Base-by-base conservation (phyloP, 2,888 invertebrate species). In the Oconnorella tubifera region DNA sequence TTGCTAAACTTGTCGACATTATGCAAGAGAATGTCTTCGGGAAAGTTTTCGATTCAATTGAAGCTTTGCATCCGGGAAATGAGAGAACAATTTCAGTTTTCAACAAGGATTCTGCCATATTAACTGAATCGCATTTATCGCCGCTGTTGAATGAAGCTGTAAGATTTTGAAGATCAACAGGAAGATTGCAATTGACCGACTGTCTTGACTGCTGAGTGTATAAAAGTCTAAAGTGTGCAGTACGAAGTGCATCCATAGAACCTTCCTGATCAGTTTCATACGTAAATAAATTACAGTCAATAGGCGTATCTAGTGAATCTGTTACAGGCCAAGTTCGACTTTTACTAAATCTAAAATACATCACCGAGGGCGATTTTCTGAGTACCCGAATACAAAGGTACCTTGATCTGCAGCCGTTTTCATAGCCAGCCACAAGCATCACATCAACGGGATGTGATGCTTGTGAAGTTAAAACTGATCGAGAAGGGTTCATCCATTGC, bases 401-500 rank as follows among this genome's bases (percentile, higher is more conserved):
- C 19, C 72, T 33, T 4, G 69, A 64, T 25, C 63, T 29, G 40
- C 72, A 72, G 3, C 72, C 72, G 31, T 69, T 67, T 19, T 64
- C 59, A 32, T 65, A 66, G 19, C 61, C 59, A 25, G 53, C 51
- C 23, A 72, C 70, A 14, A 72, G 33, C 69, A 72, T 69, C 19
- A 29, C 49, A 55, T 68, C 64, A 25, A 6, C 25, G 6, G 53
- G 25, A 19, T 10, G 23, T 10, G 53, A 19, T n/a, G n/a, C n/a
- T n/a, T n/a, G n/a, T n/a, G n/a, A n/a, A n/a, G n/a, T n/a, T n/a
- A n/a, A n/a, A n/a, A n/a, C n/a, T 10, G 53, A 51, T 6, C 23
- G 25, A 40, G 51, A 32, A 40, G 32, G 28, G 3, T 31, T 55
- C 49, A 32, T 10, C 63, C 63, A 63, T 1, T 57, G 23, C 27